These are phyloP conservation scores for Channallabes apus DNA, from an alignment of 2,797 vertebrate genomes.

Conservation along the genomic window DNA sequence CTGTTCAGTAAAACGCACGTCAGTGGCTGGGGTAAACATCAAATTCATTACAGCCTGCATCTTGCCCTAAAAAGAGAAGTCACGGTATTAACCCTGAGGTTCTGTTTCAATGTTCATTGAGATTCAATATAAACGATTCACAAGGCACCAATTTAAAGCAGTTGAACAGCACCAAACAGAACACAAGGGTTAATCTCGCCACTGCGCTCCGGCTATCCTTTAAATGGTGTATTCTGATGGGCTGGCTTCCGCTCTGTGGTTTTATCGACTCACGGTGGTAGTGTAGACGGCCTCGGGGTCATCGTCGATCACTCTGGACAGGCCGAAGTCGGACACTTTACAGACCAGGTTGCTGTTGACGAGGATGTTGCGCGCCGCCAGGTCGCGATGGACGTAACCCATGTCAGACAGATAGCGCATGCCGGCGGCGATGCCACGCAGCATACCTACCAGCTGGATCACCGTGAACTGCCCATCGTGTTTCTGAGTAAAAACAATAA, in stretches of 20 bases:
- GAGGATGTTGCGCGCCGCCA: constrained; percentile 96
- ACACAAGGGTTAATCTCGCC: not conserved
- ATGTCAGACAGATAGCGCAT: constrained; percentile 98
- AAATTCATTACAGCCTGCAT: constrained; percentile 64
- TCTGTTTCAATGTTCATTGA: not conserved
- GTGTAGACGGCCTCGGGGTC: constrained; percentile 98
- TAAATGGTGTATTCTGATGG: constrained; percentile 61
- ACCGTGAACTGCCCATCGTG: constrained; percentile 97
- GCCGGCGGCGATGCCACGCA: constrained; percentile 94
- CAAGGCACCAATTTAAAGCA: too few relatives aligned
- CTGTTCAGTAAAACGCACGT: constrained; percentile 74
- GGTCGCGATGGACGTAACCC: constrained; percentile 97
- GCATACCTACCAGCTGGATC: constrained; percentile 97
- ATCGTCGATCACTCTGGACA: constrained; percentile 97
- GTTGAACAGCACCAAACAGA: not conserved
- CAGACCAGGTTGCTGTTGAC: constrained; percentile 99
- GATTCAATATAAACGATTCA: not conserved
- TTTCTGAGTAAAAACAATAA: constrained; percentile 75
- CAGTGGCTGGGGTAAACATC: constrained; percentile 64
- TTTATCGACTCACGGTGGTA: constrained; percentile 88
- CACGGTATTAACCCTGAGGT: not conserved
- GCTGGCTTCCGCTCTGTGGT: constrained; percentile 13
- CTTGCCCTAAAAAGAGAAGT: constrained; percentile 62
- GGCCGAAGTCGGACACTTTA: constrained; percentile 99
- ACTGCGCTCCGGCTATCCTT: not conserved